A percentile compares a stretch with the other conserved stretches of the same genome.
Conservation (phyloP, 2,797 vertebrate species). For the Parauchenoglanis punctatus region DNA sequence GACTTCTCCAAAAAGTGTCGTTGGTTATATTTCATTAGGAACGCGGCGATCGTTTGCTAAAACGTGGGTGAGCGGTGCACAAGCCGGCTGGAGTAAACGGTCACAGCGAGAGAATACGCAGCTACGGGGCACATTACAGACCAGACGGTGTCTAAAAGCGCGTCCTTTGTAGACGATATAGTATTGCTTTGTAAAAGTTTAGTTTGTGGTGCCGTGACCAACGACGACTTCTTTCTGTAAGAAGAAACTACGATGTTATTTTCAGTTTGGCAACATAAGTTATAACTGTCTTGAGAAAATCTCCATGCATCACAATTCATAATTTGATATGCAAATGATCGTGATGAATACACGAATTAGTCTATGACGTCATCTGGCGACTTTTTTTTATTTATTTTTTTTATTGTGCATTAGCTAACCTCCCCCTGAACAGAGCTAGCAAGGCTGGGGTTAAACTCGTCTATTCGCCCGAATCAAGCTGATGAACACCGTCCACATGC, state of each 20-base stretch:
- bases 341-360: not conserved
- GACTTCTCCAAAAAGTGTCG: too few species aligned
- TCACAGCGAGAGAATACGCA: too few species aligned
- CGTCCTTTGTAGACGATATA: too few species aligned
- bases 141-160: too few species aligned
- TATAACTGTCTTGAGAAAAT: too few species aligned
- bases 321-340: not conserved
- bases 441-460: not conserved
- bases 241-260: not conserved
- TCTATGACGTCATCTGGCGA: not conserved
- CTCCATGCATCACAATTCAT: too few species aligned
- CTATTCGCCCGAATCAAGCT: not conserved
- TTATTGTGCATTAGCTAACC: not conserved
- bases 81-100: too few species aligned
- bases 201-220: not conserved
- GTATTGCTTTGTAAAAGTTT: not conserved
- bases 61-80: too few species aligned
- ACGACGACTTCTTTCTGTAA: not conserved
- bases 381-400: too few species aligned
- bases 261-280: not conserved
- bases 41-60: too few species aligned
- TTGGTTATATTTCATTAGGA: too few species aligned
- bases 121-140: too few species aligned
- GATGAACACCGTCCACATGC: not conserved
- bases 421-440: not conserved